Evolutionary conservation across 92 coral and sea anemone genomes (phyloP).

Genomic region (Anthopleura xanthogrammica): DNA sequence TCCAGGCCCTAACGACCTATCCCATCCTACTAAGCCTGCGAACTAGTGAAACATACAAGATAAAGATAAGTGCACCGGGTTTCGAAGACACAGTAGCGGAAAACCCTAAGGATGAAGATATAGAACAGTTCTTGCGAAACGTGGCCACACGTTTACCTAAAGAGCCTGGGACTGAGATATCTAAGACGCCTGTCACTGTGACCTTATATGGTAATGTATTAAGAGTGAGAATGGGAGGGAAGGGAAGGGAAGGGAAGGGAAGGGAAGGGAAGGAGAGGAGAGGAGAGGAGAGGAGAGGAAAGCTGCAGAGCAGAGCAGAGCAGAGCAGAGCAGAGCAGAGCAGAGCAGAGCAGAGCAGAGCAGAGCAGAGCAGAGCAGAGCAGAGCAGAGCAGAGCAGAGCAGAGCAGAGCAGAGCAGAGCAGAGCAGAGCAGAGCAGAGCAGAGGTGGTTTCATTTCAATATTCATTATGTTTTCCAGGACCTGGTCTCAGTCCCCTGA

Average conservation of each 20-base stretch:
- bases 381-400: too few relatives aligned
- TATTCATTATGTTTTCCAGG: conserved; percentile 30
- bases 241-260: background rate
- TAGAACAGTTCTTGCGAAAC: conserved; percentile 52
- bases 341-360: too few relatives aligned
- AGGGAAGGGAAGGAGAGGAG: background rate
- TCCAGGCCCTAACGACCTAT: conserved; percentile 77
- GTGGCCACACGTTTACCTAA: conserved; percentile 49
- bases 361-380: too few relatives aligned
- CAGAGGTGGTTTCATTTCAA: background rate
- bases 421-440: too few relatives aligned
- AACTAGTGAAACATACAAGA: conserved; percentile 18
- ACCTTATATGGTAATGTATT: conserved; percentile 53
- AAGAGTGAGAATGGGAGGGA: background rate
- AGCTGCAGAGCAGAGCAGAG: too few relatives aligned
- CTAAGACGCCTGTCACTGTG: conserved; percentile 69
- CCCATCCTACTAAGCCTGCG: conserved; percentile 78
- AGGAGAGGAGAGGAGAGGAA: too few relatives aligned
- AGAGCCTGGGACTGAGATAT: conserved; percentile 65
- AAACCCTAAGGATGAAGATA: conserved; percentile 47
- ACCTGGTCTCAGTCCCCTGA: conserved; percentile 64
- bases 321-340: too few relatives aligned
- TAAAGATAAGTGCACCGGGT: conserved; percentile 34
- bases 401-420: too few relatives aligned
- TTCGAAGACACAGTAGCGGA: conserved; percentile 33